These are phyloP conservation scores for Rhagologus leucostigma DNA, from an alignment of 2,113 vertebrate genomes.

Conservation along the genomic window DNA sequence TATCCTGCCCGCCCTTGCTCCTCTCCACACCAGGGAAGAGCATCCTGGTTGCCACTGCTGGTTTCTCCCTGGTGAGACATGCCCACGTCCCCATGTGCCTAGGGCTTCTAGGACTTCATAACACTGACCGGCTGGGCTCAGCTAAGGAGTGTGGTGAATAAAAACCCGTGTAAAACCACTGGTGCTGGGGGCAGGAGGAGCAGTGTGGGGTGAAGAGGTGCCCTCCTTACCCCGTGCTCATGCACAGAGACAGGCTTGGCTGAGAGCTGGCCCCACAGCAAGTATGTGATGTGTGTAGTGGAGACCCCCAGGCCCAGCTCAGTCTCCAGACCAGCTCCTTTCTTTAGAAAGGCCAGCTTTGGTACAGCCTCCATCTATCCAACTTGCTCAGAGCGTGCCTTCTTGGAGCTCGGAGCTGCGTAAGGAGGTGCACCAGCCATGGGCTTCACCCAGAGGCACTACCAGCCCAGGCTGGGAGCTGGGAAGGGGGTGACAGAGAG, in stretches of 20 bases:
- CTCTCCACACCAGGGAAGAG: neutral
- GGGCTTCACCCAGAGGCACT: rapidly evolving
- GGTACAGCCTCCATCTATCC: neutral
- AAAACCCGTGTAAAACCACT: neutral
- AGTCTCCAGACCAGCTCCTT: neutral
- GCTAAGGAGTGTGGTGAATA: neutral
- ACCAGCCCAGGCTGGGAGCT: neutral
- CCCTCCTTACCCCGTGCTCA: rapidly evolving
- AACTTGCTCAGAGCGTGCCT: rapidly evolving
- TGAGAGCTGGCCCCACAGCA: neutral
- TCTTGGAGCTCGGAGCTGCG: rapidly evolving
- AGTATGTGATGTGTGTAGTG: rapidly evolving
- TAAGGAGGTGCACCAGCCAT: rapidly evolving
- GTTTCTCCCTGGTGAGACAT: neutral
- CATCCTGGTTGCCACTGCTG: rapidly evolving
- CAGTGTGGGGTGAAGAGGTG: neutral
- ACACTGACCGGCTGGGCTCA: neutral
- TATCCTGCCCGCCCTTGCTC: neutral
- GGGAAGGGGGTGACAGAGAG: neutral
- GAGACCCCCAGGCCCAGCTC: neutral
- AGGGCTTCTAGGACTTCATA: neutral
- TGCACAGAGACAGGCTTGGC: neutral
- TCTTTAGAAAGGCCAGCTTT: neutral
- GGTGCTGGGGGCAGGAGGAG: neutral
- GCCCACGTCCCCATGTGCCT: rapidly evolving